phyloP scores from a whole-genome alignment of 1,140 invertebrate species.

The Sarcophaga bullata region DNA sequence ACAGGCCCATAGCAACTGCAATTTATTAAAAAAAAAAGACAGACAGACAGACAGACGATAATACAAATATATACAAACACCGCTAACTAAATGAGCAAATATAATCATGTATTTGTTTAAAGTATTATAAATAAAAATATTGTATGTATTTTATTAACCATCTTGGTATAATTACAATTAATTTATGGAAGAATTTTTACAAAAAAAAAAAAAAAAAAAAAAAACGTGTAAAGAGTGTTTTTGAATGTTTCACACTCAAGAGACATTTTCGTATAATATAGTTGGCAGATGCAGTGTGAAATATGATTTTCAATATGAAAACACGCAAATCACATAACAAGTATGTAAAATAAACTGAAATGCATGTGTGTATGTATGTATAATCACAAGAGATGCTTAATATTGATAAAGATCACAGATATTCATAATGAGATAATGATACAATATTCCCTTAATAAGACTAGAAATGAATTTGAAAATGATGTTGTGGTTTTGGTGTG shows the following conservation, averaged over 20 bases:
- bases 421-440: too few relatives aligned
- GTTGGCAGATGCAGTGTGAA: background rate
- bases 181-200: background rate
- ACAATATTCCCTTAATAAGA: too few relatives aligned
- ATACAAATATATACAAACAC: too few relatives aligned
- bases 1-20: background rate
- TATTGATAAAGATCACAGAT: too few relatives aligned
- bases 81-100: background rate
- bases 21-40: conserved; percentile 2
- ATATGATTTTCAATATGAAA: background rate
- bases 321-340: conserved; percentile 14
- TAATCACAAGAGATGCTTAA: too few relatives aligned
- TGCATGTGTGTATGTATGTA: too few relatives aligned
- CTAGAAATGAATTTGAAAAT: too few relatives aligned
- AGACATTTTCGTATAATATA: background rate
- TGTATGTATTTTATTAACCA: background rate
- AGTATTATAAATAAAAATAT: background rate
- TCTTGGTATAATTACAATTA: conserved; percentile 3
- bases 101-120: background rate
- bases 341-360: background rate
- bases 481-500: too few relatives aligned
- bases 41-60: too few relatives aligned
- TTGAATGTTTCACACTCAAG: background rate
- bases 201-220: background rate
- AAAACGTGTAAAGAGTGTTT: background rate